phyloP scores from a whole-genome alignment of 2,888 invertebrate species.

The Mayetiola destructor region DNA sequence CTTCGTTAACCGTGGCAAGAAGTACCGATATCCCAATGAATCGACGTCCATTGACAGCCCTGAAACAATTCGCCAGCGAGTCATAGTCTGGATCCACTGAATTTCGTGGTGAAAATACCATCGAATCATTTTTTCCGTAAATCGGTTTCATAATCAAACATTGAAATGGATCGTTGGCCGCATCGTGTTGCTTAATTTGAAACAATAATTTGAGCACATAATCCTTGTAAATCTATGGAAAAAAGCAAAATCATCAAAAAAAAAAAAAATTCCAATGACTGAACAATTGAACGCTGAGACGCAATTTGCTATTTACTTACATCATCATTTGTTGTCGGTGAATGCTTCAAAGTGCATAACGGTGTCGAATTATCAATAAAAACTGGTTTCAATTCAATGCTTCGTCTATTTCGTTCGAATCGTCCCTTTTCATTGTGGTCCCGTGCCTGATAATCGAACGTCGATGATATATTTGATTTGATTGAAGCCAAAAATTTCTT shows the following conservation, averaged over 20 bases:
- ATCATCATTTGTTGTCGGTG: background rate
- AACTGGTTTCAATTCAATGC: constrained; percentile 3
- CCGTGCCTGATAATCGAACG: background rate
- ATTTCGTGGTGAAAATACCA: background rate
- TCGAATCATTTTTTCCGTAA: constrained; percentile 20
- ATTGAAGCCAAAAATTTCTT: background rate
- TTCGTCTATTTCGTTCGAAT: background rate
- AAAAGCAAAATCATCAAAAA: background rate
- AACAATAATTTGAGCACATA: constrained; percentile 1
- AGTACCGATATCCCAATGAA: constrained; percentile 48
- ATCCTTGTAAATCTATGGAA: background rate
- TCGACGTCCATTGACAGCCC: constrained; percentile 40
- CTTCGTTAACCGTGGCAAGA: constrained; percentile 50
- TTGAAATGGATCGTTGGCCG: constrained; percentile 27
- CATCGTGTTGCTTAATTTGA: constrained; percentile 12
- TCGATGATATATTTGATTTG: constrained; percentile 2
- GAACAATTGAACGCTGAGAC: no score
- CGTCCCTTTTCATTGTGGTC: background rate
- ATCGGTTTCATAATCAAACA: constrained; percentile 33
- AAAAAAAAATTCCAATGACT: background rate
- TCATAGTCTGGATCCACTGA: background rate
- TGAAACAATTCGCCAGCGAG: constrained; percentile 30
- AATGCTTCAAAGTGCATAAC: background rate
- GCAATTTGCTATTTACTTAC: background rate
- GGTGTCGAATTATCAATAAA: background rate